These are phyloP conservation scores for Lepilemur ruficaudatus DNA, from an alignment of 2,797 vertebrate genomes.

Conservation along the genomic window DNA sequence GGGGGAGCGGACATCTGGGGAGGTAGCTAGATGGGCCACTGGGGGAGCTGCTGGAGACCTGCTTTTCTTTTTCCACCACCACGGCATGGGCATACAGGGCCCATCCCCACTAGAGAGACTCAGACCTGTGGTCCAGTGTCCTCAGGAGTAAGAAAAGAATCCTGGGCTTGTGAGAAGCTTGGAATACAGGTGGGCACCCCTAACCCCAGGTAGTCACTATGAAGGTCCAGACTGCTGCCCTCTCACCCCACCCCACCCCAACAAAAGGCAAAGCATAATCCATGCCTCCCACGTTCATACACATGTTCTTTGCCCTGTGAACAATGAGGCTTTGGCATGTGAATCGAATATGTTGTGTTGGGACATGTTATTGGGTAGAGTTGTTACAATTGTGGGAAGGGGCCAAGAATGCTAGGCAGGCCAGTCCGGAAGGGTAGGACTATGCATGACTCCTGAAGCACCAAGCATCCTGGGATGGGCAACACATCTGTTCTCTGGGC, in stretches of 20 bases:
- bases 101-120: neutral
- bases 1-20: neutral
- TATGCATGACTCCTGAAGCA: neutral
- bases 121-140: neutral
- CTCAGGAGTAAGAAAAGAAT: neutral
- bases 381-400: neutral
- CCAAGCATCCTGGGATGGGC: neutral
- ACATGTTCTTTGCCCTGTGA: neutral
- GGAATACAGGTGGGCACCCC: neutral
- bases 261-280: neutral
- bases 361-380: neutral
- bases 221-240: neutral
- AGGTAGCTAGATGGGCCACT: neutral
- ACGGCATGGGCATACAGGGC: neutral
- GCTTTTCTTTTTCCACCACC: neutral
- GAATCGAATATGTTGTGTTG: neutral
- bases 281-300: neutral
- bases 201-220: neutral
- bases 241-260: neutral
- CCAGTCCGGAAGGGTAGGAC: neutral
- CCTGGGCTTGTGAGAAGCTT: neutral
- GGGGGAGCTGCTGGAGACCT: neutral
- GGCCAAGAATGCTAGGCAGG: neutral
- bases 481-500: neutral
- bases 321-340: neutral